A percentile compares a stretch with the other conserved stretches of the same genome.
phyloP scores from a whole-genome alignment of 2,113 vertebrate genomes.

The Psilopsiagon aymara region DNA sequence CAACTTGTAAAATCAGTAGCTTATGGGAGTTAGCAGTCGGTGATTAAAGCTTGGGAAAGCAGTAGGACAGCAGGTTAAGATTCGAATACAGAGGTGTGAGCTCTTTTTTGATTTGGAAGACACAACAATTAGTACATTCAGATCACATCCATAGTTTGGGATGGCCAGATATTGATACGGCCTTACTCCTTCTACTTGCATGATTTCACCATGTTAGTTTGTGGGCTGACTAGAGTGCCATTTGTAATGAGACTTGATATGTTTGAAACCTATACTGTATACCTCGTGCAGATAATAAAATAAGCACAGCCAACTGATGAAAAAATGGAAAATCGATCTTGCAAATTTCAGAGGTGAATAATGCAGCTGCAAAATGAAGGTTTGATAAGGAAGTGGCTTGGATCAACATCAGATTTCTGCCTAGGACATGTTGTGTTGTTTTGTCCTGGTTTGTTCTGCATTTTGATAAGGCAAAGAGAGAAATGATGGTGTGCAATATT shows the following conservation, averaged over 20 bases:
- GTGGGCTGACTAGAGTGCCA: neutral
- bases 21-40: neutral
- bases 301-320: neutral
- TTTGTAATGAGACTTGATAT: neutral
- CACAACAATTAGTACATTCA: neutral
- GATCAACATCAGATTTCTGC: neutral
- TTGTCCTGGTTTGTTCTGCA: neutral
- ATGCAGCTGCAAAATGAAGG: neutral
- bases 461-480: neutral
- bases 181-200: neutral
- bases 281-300: neutral
- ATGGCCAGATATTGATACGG: neutral
- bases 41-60: neutral
- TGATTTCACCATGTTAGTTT: neutral
- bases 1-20: neutral
- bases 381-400: neutral
- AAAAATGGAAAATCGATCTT: neutral
- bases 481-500: neutral
- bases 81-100: neutral
- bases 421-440: neutral
- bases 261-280: neutral
- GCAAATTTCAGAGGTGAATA: neutral
- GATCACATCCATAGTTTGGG: neutral
- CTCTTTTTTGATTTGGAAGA: neutral
- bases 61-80: neutral